A percentile compares a stretch with the other conserved stretches of the same genome.
phyloP scores from a whole-genome alignment of 2,113 vertebrate genomes.

The Percina caprodes region DNA sequence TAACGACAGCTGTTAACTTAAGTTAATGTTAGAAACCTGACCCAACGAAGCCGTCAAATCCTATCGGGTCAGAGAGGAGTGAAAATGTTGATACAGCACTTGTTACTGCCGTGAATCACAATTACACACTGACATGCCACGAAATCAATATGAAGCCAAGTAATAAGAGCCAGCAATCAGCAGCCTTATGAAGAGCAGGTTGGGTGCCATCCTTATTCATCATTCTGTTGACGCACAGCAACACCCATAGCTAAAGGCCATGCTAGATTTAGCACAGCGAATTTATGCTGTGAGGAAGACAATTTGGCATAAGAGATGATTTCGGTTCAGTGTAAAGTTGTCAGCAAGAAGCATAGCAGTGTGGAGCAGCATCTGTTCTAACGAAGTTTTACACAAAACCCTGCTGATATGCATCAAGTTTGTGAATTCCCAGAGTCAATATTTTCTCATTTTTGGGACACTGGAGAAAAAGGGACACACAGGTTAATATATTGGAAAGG shows the following conservation, averaged over 20 bases:
- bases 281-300: conserved; percentile 44
- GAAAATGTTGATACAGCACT: conserved; percentile 72
- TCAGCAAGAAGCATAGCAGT: background rate
- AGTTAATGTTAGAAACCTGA: conserved; percentile 50
- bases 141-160: conserved; percentile 74
- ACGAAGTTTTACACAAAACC: conserved; percentile 2
- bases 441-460: background rate
- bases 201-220: conserved; percentile 46
- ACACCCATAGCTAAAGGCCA: conserved; percentile 52
- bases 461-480: background rate
- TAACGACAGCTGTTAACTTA: conserved; percentile 44
- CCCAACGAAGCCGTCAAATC: conserved; percentile 49
- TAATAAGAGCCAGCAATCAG: conserved; percentile 67
- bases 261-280: conserved; percentile 52
- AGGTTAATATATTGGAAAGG: background rate
- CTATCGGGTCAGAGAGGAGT: conserved; percentile 31
- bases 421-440: background rate
- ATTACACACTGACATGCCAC: conserved; percentile 48
- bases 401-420: conserved; percentile 11
- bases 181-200: conserved; percentile 49
- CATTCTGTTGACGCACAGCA: conserved; percentile 59
- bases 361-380: conserved; percentile 5
- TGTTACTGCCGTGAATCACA: conserved; percentile 54
- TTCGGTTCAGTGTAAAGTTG: conserved; percentile 19
- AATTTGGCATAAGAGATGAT: conserved; percentile 39